Base-by-base conservation (phyloP, 2,888 invertebrate species). In the Pomacea canaliculata region DNA sequence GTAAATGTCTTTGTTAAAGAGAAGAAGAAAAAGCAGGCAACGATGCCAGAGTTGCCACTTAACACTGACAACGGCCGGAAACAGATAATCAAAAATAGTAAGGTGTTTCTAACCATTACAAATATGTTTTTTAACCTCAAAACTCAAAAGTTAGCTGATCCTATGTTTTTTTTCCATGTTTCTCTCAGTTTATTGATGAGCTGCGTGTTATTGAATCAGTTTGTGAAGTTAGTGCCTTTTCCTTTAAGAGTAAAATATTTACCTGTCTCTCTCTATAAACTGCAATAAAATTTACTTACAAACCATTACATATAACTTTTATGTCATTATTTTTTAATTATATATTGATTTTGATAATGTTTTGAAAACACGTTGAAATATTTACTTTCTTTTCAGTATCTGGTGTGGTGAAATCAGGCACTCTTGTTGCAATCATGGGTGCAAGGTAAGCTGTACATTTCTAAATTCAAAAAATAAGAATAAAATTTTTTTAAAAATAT, bases 401-500 rank as follows among this genome's bases (percentile, higher is more conserved):
- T 80, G 89, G 89, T n/a, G 78, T 86, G 10, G 87, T 87, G 8
- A 82, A 86, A 66, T 87, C 89, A 12, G 89, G 89, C 9, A 85
- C 84, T 4, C 77, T 90, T 18, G 72, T 89, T 74, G 90, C 89
- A 9, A 86, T 89, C 37, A 85, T 90, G 80, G 90, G 89, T 48
- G 86, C 89, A 60, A 91, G 91, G 90, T 91, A 83, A 80, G 82
- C 77, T 4, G 19, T 49, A 56, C 46, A n/a, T n/a, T 59, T 18
- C 37, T 48, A 59, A 46, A n/a, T 46, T 27, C 19, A 67, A 51
- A 51, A 70, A 51, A 56, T 27, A 70, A 51, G 51, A 56, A 70
- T 51, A 70, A 23, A 70, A 27, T 37, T 27, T 56, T 23, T 27
- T 23, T n/a, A 51, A 59, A 70, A 49, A 56, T 56, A 70, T 23